phyloP scores from a whole-genome alignment of 2,888 invertebrate genomes.

The Lobophora halterata region DNA sequence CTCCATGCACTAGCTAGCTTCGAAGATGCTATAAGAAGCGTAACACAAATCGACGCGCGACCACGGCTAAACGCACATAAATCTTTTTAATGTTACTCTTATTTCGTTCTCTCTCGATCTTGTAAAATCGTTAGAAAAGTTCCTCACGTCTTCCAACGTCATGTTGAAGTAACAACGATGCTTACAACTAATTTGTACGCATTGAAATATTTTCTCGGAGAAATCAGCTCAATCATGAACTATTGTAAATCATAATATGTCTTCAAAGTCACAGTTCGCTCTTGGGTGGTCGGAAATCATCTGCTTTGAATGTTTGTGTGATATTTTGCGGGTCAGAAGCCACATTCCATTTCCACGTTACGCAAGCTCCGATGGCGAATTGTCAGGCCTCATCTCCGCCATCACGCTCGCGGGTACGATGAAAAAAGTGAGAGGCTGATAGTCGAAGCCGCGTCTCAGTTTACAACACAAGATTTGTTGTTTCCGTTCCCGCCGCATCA shows the following conservation, averaged over 20 bases:
- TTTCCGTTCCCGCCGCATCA: slow-evolving; percentile 77
- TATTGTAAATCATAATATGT: slow-evolving; percentile 59
- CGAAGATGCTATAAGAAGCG: slow-evolving; percentile 62
- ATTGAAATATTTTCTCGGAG: slow-evolving; percentile 47
- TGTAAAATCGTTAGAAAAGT: slow-evolving; percentile 64
- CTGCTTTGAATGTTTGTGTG: slow-evolving; percentile 52
- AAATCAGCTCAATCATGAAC: slow-evolving; percentile 60
- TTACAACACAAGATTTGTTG: slow-evolving; percentile 74
- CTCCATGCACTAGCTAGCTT: slow-evolving; percentile 44
- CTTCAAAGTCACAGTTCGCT: slow-evolving; percentile 46
- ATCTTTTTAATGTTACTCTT: slow-evolving; percentile 75
- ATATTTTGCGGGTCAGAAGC: slow-evolving; percentile 65
- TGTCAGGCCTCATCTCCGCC: slow-evolving; percentile 49
- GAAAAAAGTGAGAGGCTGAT: slow-evolving; percentile 69
- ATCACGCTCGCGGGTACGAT: slow-evolving; percentile 41
- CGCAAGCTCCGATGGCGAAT: slow-evolving; percentile 60
- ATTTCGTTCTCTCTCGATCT: slow-evolving; percentile 65
- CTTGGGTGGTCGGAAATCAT: slow-evolving; percentile 68
- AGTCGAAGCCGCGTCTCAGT: slow-evolving; percentile 57
- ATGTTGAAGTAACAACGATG: slow-evolving; percentile 41
- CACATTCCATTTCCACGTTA: slow-evolving; percentile 55
- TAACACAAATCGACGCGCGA: slow-evolving; percentile 74
- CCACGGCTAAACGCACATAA: slow-evolving; percentile 71
- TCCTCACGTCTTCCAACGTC: slow-evolving; percentile 31
- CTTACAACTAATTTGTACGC: slow-evolving; percentile 36